Evolutionary conservation across 2,797 vertebrate genomes (phyloP), one percentile per base, ranked within the genome.

Genomic region (Triplophysa bombifrons): DNA sequence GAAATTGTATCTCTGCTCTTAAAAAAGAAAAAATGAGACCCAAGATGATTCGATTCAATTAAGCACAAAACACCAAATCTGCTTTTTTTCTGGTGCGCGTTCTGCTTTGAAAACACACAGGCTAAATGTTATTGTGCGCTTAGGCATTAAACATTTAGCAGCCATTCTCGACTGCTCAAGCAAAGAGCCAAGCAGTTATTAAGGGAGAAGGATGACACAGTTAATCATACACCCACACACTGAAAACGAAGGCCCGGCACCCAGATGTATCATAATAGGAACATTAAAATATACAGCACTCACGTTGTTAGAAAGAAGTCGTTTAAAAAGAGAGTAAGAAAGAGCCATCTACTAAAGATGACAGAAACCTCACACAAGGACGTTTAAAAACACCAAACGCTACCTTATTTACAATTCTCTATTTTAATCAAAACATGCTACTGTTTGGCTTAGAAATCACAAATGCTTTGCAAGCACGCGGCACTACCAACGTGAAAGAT

Each of bases 111-210:
- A 84, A 79, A 83, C 67, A 72, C 81, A 80, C 51, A 76, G 25
- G 25, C 68, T 60, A 80, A 70, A 70, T 80, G 82, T 84, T 81
- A 80, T 71, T 72, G 72, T 67, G 79, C 53, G 71, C 80, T 76
- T 72, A 75, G 61, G 81, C 76, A 80, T 80, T 82, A 83, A 83
- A 78, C 79, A 78, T 84, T 85, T 80, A 83, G 64, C 60, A 82
- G 66, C 64, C 76, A 70, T 84, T 85, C 81, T 80, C 63, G 11
- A 17, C 60, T 58, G 71, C 74, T 74, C 76, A 76, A 72, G 82
- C 76, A 73, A 78, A 81, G 79, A 84, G 76, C 79, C 77, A 82
- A 82, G 80, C 70, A 70, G 77, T 80, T 76, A 71, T 84, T 80
- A 61, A 77, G 72, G 76, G 63, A 69, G 64, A 74, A 73, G 58